Evolutionary conservation across 2,888 invertebrate species (phyloP).

Genomic region (Heliconius aoede): DNA sequence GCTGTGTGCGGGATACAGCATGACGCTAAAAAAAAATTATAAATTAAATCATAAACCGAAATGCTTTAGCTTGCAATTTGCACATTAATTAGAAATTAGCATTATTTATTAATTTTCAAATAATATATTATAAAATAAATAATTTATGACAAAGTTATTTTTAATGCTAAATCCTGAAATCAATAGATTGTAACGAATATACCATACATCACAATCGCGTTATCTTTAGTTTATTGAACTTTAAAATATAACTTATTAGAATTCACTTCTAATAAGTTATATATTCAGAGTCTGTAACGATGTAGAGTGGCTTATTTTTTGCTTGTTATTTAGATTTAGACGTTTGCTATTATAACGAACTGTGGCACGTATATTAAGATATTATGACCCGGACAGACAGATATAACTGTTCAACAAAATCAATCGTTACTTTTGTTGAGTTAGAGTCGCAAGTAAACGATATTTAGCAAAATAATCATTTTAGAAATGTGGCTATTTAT

Average conservation of each 20-base stretch:
- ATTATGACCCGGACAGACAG: neutral
- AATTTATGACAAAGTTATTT: neutral
- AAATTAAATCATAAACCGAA: neutral
- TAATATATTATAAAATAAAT: neutral
- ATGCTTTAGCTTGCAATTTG: too few relatives aligned
- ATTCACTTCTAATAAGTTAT: too few relatives aligned
- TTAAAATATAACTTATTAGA: neutral
- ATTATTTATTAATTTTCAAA: neutral
- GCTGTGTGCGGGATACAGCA: too few relatives aligned
- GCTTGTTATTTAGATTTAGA: neutral
- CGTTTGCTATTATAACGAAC: neutral
- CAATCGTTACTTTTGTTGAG: neutral
- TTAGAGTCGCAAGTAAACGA: neutral
- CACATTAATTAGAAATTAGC: neutral
- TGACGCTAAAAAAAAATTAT: too few relatives aligned
- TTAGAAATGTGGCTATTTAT: neutral
- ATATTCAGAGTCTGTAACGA: neutral
- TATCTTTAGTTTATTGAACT: conserved; percentile 18
- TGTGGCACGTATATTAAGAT: neutral
- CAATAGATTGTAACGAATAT: neutral
- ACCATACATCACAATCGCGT: neutral
- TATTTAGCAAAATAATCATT: neutral
- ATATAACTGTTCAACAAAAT: neutral
- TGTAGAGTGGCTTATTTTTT: neutral
- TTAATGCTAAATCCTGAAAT: neutral